A percentile compares a stretch with the other conserved stretches of the same genome.
phyloP scores from a whole-genome alignment of 2,888 invertebrate species.

The Formica aserva region DNA sequence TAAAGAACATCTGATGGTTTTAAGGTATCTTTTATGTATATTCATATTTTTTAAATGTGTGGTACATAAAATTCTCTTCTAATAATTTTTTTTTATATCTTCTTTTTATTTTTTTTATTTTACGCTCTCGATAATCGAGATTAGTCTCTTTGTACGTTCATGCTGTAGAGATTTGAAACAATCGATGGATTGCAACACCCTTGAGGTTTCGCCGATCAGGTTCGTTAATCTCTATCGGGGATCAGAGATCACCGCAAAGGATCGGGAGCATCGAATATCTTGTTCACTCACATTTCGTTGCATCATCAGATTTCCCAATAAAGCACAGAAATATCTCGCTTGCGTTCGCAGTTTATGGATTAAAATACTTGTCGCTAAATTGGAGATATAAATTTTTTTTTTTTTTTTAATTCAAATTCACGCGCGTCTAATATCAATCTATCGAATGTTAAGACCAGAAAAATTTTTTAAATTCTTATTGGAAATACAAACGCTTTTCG shows the following conservation, averaged over 20 bases:
- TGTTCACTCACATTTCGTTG: conserved; percentile 11
- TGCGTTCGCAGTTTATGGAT: background rate
- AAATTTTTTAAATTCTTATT: background rate
- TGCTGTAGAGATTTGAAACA: background rate
- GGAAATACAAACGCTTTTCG: background rate
- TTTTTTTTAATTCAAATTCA: background rate
- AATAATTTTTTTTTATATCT: background rate
- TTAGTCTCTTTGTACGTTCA: background rate
- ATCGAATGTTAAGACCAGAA: background rate
- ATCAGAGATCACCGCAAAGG: conserved; percentile 8
- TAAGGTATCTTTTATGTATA: background rate
- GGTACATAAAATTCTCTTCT: background rate
- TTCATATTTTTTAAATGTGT: background rate
- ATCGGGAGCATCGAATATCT: conserved; percentile 15
- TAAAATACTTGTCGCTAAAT: background rate
- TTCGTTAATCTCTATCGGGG: conserved; percentile 31
- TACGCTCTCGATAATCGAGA: background rate
- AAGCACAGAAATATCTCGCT: background rate
- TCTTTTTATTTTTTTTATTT: background rate
- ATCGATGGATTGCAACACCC: conserved; percentile 28
- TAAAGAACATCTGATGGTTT: background rate
- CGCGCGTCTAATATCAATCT: background rate
- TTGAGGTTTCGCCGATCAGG: conserved; percentile 13
- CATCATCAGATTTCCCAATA: conserved; percentile 22
- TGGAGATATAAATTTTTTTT: background rate